A percentile compares a stretch with the other conserved stretches of the same genome.
phyloP scores from a whole-genome alignment of 2,113 vertebrate genomes.

The Cryptoleucopteryx plumbea region DNA sequence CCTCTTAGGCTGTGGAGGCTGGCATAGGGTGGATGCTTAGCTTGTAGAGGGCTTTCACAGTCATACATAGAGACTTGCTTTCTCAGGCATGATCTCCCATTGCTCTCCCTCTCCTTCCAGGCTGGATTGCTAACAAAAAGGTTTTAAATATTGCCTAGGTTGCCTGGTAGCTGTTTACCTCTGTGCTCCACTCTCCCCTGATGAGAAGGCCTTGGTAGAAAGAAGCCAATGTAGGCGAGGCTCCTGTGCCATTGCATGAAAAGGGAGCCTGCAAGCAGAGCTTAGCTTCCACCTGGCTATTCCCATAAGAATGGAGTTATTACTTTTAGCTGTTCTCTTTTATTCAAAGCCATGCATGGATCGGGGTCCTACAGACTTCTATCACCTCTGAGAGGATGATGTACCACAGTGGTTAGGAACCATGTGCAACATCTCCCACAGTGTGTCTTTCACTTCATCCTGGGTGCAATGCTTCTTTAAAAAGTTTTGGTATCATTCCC shows the following conservation, averaged over 20 bases:
- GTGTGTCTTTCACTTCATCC: rapidly evolving
- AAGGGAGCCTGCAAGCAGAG: background rate
- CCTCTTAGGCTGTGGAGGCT: background rate
- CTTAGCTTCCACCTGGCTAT: background rate
- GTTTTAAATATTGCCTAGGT: background rate
- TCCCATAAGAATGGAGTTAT: background rate
- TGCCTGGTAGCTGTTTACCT: background rate
- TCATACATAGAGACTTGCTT: background rate
- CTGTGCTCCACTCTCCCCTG: background rate
- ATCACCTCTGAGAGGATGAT: background rate
- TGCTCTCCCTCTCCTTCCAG: background rate
- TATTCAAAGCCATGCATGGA: background rate
- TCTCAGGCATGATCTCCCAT: background rate
- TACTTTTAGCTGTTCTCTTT: background rate
- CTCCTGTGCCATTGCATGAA: background rate
- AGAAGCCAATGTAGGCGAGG: background rate
- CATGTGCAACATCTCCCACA: too few relatives aligned
- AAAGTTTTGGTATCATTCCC: background rate
- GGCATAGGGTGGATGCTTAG: background rate
- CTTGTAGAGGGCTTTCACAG: background rate
- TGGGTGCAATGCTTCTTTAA: background rate
- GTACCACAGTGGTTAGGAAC: background rate
- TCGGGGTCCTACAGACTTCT: background rate
- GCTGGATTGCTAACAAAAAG: background rate
- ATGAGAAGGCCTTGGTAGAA: background rate